Evolutionary conservation across 2,888 invertebrate species (phyloP).

Genomic region (Kuschelorhynchus macadamiae): DNA sequence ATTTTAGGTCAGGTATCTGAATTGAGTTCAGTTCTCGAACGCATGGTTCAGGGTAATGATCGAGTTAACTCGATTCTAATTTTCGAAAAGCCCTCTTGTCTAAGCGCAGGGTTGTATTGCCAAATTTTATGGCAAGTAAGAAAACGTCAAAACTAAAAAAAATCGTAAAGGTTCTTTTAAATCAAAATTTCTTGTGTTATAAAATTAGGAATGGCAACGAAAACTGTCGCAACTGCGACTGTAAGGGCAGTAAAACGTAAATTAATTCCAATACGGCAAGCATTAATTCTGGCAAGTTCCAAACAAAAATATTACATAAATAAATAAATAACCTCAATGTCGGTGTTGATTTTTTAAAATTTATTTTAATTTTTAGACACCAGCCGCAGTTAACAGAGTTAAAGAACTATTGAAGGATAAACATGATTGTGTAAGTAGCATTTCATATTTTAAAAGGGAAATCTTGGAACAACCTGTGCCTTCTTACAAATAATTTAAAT

Average conservation of each 20-base stretch:
- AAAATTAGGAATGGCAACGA: slow-evolving; percentile 85
- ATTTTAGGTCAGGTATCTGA: too few species aligned
- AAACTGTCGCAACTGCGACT: slow-evolving; percentile 87
- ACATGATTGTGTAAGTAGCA: slow-evolving; percentile 79
- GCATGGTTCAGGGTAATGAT: too few species aligned
- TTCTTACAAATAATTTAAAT: slow-evolving; percentile 8
- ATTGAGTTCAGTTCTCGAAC: too few species aligned
- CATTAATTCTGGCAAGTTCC: slow-evolving; percentile 76
- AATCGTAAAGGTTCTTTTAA: too few species aligned
- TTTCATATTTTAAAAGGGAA: not conserved
- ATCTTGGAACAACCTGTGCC: too few species aligned
- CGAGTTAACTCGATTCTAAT: too few species aligned
- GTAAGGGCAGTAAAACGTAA: slow-evolving; percentile 89
- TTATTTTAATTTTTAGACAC: slow-evolving; percentile 74
- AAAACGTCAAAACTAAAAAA: too few species aligned
- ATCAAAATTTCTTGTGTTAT: too few species aligned
- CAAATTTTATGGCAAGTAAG: too few species aligned
- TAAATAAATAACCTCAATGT: slow-evolving; percentile 54
- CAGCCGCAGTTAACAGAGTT: slow-evolving; percentile 86
- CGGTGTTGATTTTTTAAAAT: slow-evolving; percentile 30
- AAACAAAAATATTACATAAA: slow-evolving; percentile 28
- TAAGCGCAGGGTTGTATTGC: too few species aligned
- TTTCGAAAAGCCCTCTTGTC: too few species aligned
- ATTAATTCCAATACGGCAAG: slow-evolving; percentile 86
- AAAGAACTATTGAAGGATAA: slow-evolving; percentile 85